Conservation (phyloP, 2,888 invertebrate genomes). For the Gastrophysa polygoni region DNA sequence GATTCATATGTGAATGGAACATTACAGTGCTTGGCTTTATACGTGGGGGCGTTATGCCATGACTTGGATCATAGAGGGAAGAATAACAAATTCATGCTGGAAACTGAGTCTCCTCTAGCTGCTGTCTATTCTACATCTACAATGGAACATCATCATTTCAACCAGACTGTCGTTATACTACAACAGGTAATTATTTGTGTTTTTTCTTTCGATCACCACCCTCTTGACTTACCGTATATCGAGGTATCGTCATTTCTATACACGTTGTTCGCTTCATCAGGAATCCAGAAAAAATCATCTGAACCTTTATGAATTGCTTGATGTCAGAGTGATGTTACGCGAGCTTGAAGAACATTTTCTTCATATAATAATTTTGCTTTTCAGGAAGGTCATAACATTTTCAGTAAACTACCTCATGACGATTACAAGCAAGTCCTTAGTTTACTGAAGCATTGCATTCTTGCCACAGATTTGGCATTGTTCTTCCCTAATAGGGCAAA, state of each 20-base stretch:
- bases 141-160: conserved; percentile 88
- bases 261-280: no score
- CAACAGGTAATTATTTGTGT: conserved; percentile 77
- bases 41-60: conserved; percentile 82
- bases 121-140: conserved; percentile 86
- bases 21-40: conserved; percentile 74
- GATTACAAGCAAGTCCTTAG: conserved; percentile 81
- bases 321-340: no score
- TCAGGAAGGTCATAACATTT: conserved; percentile 86
- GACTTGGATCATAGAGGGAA: conserved; percentile 87
- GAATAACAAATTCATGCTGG: conserved; percentile 85
- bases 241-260: no score
- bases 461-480: conserved; percentile 82
- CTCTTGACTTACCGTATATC: no score
- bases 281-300: no score
- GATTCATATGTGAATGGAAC: conserved; percentile 46
- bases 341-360: no score
- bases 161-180: conserved; percentile 83
- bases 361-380: conserved; percentile 39
- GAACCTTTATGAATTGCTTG: no score
- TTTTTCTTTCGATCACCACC: no score
- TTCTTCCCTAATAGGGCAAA: conserved; percentile 79
- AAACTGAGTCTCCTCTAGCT: conserved; percentile 81
- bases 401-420: conserved; percentile 70
- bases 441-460: conserved; percentile 79